Evolutionary conservation across 1,140 invertebrate species (phyloP), one percentile per base, ranked within the genome.

Genomic region (Dinoponera quadriceps): DNA sequence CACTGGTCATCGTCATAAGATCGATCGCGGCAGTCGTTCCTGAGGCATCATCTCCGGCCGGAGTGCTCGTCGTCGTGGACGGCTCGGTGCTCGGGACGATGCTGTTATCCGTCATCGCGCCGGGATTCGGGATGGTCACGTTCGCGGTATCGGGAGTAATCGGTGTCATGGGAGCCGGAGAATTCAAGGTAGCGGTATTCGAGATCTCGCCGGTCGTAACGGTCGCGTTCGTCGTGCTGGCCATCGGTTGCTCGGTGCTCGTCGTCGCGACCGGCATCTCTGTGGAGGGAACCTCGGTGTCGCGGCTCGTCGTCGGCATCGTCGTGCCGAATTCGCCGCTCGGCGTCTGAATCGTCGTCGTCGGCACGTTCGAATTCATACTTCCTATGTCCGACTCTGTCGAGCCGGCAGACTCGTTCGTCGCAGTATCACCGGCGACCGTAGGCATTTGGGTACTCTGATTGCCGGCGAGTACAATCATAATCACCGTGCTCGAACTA

Each of bases 161-260:
- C n/a, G 78, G 63, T 22, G 62, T 48, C 22, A 33, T 29, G 25
- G 48, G 7, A 16, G n/a, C 57, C 54, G 48, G 33, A 63, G 80
- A 55, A 48, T 74, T 86, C 44, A 57, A 27, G 27, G 38, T 77
- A 29, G 38, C 68, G 20, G 77, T 69, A 59, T 59, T 81, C 14
- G 48, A 44, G 7, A 44, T 44, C 33, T 16, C 49, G 9, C 22
- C 20, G 20, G 16, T n/a, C n/a, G n/a, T 27, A n/a, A 16, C 14
- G 22, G 27, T 33, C 2, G 16, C 7, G 7, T 68, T 68, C 22
- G 3, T 75, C 33, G 27, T 65, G 27, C 16, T 20, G 33, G 33
- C 7, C 27, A 2, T n/a, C 18, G 27, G 2, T 18, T 9, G 2
- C 18, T 68, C 29, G 11, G 51, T 44, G 55, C 29, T 80, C 57